These are phyloP conservation scores for Prochilodus magdalenae DNA, from an alignment of 2,113 vertebrate genomes.

Conservation along the genomic window DNA sequence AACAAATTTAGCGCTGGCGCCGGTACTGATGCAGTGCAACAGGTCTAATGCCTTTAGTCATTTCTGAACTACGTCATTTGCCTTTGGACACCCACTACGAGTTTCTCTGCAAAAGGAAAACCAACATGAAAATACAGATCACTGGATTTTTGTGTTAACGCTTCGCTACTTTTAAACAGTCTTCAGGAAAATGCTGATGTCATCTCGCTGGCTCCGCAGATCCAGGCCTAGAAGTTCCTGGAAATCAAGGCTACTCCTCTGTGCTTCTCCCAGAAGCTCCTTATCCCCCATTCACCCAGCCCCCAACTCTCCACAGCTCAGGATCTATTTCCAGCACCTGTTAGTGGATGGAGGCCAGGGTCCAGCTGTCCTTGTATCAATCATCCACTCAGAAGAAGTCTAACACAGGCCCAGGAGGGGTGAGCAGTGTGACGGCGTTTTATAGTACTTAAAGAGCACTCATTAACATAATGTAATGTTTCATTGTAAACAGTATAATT, in stretches of 20 bases:
- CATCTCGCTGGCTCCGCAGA: slow-evolving; percentile 1
- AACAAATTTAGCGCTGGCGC: background rate
- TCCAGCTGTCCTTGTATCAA: slow-evolving; percentile 76
- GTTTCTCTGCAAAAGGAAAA: too few species aligned
- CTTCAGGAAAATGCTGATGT: slow-evolving; percentile 7
- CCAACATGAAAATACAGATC: too few species aligned
- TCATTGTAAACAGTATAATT: too few species aligned
- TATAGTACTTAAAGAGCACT: too few species aligned
- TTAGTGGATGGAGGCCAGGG: slow-evolving; percentile 65
- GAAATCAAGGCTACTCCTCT: slow-evolving; percentile 11
- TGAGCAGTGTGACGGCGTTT: too few species aligned
- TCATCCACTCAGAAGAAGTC: slow-evolving; percentile 56
- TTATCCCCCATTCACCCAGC: background rate
- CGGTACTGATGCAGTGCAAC: too few species aligned
- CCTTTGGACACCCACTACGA: background rate
- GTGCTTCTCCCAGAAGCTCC: slow-evolving; percentile 17
- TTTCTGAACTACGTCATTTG: background rate
- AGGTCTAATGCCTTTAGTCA: background rate
- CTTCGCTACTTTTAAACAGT: too few species aligned
- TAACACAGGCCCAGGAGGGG: background rate
- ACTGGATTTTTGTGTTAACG: too few species aligned
- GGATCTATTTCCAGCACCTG: slow-evolving; percentile 77
- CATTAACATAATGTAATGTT: too few species aligned
- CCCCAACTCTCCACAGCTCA: slow-evolving; percentile 18
- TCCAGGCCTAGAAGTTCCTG: slow-evolving; percentile 2